These are phyloP conservation scores for Teleiodes luculella DNA, from an alignment of 2,888 invertebrate genomes.

Conservation along the genomic window DNA sequence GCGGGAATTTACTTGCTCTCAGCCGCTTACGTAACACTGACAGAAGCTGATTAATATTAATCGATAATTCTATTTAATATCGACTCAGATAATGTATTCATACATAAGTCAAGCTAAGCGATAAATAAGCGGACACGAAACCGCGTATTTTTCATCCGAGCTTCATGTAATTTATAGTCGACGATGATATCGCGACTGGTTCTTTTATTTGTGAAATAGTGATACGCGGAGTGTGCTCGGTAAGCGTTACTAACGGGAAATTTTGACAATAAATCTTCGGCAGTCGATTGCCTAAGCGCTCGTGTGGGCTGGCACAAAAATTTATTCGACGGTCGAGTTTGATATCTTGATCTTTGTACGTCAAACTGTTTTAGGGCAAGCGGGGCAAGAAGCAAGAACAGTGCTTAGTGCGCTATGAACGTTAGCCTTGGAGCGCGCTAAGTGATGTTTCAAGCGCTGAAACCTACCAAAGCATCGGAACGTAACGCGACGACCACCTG, in stretches of 20 bases:
- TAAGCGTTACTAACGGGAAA: constrained; percentile 78
- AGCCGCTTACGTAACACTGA: constrained; percentile 23
- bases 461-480: constrained; percentile 66
- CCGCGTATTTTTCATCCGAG: constrained; percentile 74
- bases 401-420: constrained; percentile 11
- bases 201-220: constrained; percentile 79
- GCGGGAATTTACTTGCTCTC: constrained; percentile 2
- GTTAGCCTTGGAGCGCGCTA: constrained; percentile 44
- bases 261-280: constrained; percentile 76
- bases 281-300: constrained; percentile 77
- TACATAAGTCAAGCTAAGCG: constrained; percentile 61
- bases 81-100: constrained; percentile 55
- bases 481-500: constrained; percentile 71
- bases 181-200: constrained; percentile 77
- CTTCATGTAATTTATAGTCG: constrained; percentile 74
- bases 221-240: constrained; percentile 76
- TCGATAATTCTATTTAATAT: constrained; percentile 53
- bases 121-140: constrained; percentile 73
- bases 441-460: constrained; percentile 33
- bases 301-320: constrained; percentile 72
- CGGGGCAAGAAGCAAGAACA: constrained; percentile 10
- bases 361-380: constrained; percentile 42
- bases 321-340: constrained; percentile 67
- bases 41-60: constrained; percentile 38
- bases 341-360: constrained; percentile 71